A percentile compares a stretch with the other conserved stretches of the same genome.
phyloP scores from a whole-genome alignment of 2,888 invertebrate genomes.

The Melanargia galathea region DNA sequence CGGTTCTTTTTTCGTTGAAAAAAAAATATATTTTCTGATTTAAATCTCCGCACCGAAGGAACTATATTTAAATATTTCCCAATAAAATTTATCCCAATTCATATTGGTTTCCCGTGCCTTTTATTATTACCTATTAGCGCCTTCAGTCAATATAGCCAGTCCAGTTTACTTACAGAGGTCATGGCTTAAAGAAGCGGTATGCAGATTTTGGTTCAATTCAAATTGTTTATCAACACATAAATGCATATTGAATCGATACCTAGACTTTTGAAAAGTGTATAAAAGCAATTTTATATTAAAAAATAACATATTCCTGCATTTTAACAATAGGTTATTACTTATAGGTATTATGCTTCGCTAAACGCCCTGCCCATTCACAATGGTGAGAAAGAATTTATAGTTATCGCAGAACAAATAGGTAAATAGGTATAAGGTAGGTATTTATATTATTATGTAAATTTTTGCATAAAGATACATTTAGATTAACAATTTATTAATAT shows the following conservation, averaged over 20 bases:
- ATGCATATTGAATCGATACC: background rate
- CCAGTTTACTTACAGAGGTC: too few species aligned
- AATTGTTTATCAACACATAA: background rate
- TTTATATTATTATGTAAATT: background rate
- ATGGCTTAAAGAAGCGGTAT: too few species aligned
- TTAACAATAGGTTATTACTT: conserved; percentile 11
- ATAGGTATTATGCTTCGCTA: conserved; percentile 7
- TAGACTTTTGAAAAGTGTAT: background rate
- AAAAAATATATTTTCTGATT: too few species aligned
- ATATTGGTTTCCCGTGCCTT: too few species aligned
- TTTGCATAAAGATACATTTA: background rate
- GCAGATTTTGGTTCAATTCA: too few species aligned
- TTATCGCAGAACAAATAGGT: background rate
- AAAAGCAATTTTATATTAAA: background rate
- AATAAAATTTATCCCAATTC: too few species aligned
- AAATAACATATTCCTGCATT: background rate
- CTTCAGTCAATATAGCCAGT: too few species aligned
- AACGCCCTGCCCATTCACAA: background rate
- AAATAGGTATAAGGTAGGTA: background rate
- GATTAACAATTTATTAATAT: too few species aligned
- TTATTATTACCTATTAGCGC: too few species aligned
- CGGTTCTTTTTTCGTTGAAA: too few species aligned
- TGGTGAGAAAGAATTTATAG: conserved; percentile 13
- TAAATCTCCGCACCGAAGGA: too few species aligned
- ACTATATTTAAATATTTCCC: too few species aligned